Conservation (phyloP, 2,113 vertebrate species). For the Lagenorhynchus albirostris region DNA sequence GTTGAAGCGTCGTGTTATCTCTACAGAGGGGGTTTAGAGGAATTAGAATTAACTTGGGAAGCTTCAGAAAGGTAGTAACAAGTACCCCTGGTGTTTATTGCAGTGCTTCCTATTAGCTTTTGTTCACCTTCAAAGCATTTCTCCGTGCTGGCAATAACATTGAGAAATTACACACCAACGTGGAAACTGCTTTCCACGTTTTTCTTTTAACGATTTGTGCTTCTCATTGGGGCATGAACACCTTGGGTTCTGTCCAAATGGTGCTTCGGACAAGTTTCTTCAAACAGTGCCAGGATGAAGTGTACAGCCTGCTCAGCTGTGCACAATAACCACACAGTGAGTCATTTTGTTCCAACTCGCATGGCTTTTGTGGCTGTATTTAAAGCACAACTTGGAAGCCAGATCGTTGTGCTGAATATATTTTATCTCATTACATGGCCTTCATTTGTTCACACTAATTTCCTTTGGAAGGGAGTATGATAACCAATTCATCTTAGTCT, state of each 20-base stretch:
- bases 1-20: background rate
- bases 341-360: background rate
- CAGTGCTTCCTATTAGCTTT: background rate
- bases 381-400: slow-evolving; percentile 16
- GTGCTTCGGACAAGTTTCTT: background rate
- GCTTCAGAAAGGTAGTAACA: fast-evolving
- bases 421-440: background rate
- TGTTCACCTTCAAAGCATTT: background rate
- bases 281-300: background rate
- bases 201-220: background rate
- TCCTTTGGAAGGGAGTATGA: background rate
- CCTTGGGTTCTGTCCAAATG: slow-evolving; percentile 40
- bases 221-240: background rate
- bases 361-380: background rate
- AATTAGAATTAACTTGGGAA: background rate
- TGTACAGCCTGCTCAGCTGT: background rate
- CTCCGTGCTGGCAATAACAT: background rate
- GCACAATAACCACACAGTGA: background rate
- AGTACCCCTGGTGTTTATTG: fast-evolving
- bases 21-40: background rate
- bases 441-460: slow-evolving; percentile 8
- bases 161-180: background rate
- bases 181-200: background rate
- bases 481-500: background rate
- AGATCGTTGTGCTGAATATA: background rate